Evolutionary conservation across 35 echinoderm and acorn worm genomes (phyloP).

Genomic region (Ptychodera flava): DNA sequence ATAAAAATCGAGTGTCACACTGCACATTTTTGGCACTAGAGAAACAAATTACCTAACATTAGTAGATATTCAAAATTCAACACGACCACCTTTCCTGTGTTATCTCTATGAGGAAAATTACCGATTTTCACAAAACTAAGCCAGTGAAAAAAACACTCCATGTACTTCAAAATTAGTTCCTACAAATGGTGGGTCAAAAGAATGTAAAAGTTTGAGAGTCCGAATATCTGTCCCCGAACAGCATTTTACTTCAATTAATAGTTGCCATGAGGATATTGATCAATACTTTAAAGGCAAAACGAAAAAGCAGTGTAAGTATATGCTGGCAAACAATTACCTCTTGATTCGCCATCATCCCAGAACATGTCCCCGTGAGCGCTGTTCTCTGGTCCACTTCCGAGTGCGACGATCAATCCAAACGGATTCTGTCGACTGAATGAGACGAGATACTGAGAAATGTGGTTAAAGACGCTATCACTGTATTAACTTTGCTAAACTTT

Average conservation of each 20-base stretch:
- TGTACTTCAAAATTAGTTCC: not conserved
- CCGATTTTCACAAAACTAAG: no score
- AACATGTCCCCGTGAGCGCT: conserved; percentile 48
- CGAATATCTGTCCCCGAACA: not conserved
- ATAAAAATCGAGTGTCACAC: not conserved
- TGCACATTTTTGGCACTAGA: no score
- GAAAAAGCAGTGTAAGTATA: not conserved
- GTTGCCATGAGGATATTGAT: not conserved
- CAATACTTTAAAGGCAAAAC: not conserved
- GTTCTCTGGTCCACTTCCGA: conserved; percentile 26
- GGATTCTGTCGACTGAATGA: conserved; percentile 53
- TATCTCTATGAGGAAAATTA: no score
- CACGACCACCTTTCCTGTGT: no score
- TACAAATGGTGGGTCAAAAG: not conserved
- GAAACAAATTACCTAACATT: no score
- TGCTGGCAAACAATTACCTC: conserved; percentile 31
- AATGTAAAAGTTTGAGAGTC: not conserved
- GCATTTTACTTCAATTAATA: not conserved
- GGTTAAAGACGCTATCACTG: no score
- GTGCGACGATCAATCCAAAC: conserved; percentile 64
- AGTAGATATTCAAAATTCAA: no score
- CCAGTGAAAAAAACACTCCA: no score
- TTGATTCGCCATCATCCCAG: conserved; percentile 84
- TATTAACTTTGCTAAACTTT: no score
- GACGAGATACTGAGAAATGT: not conserved